Evolutionary conservation across 2,888 invertebrate species (phyloP).

Genomic region (Volucella bombylans): DNA sequence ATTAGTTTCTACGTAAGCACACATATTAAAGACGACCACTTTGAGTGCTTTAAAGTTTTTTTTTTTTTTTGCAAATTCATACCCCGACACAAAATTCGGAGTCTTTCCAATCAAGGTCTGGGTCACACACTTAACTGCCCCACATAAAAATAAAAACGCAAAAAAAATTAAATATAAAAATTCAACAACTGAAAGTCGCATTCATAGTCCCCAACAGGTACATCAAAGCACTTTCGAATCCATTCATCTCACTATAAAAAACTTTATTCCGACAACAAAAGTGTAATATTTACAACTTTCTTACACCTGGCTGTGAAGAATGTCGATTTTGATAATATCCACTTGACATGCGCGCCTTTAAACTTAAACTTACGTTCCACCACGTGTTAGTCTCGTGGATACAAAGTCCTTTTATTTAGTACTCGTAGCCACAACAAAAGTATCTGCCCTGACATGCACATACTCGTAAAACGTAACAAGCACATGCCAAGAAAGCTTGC

Average conservation of each 20-base stretch:
- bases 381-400: slow-evolving; percentile 44
- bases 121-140: neutral
- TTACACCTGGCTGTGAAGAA: too few relatives aligned
- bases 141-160: too few relatives aligned
- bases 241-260: slow-evolving; percentile 25
- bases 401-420: slow-evolving; percentile 55
- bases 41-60: neutral
- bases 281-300: too few relatives aligned
- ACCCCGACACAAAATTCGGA: neutral
- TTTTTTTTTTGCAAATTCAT: neutral
- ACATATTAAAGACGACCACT: too few relatives aligned
- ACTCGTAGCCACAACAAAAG: neutral
- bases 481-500: slow-evolving; percentile 53
- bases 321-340: neutral
- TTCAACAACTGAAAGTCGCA: neutral
- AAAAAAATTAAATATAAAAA: neutral
- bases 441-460: neutral
- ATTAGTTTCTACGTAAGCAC: too few relatives aligned
- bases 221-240: slow-evolving; percentile 14
- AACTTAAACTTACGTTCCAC: slow-evolving; percentile 65
- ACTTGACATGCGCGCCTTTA: slow-evolving; percentile 51
- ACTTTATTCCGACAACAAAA: too few relatives aligned
- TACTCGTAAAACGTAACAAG: slow-evolving; percentile 2
- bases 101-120: slow-evolving; percentile 14
- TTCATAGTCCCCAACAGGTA: slow-evolving; percentile 29